Evolutionary conservation across 2,797 vertebrate species (phyloP), one percentile per base, ranked within the genome.

Genomic region (Dendrocincla fuliginosa): DNA sequence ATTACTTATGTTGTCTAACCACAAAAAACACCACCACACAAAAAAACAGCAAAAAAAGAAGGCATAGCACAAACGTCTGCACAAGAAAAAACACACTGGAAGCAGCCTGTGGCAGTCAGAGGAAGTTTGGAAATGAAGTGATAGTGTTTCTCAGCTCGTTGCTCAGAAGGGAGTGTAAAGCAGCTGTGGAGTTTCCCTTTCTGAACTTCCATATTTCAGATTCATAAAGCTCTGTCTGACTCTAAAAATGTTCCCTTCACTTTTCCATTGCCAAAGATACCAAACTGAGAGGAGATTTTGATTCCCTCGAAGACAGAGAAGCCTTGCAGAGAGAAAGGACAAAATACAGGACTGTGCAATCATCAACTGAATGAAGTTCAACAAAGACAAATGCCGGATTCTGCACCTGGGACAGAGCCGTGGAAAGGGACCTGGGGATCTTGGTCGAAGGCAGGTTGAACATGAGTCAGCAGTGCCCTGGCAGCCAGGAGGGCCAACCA

Each of bases 401-500:
- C 44, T 46, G 20, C 24, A 23, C 4, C 16, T 76, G 49, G 32
- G 49, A 42, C 27, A 37, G 30, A 32, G 32, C 11, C 4, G 0
- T 37, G 27, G 42, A 33, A 70, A 64, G 14, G 11, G 13, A 30
- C 8, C 5, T 57, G 44, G 18, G 13, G 1, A 2, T 64, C 13
- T n/a, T 57, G 49, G 16, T 7, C 2, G 0, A 18, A 15, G 19
- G 28, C 2, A 63, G 50, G 24, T 1, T 70, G 28, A 70, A 44
- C 8, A 7, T 4, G 9, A 64, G 16, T 6, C n/a, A 70, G 8
- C 35, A 11, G 37, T 39, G 37, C 8, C n/a, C n/a, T 39, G 37
- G 13, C 4, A 76, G 18, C 49, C 50, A 42, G 23, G 44, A 57
- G n/a, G 19, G 9, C 15, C 35, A 44, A 6, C 3, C 1, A 0